A percentile compares a stretch with the other conserved stretches of the same genome.
These are phyloP conservation scores for Mugil cephalus DNA, from an alignment of 2,113 vertebrate species.

Conservation along the genomic window DNA sequence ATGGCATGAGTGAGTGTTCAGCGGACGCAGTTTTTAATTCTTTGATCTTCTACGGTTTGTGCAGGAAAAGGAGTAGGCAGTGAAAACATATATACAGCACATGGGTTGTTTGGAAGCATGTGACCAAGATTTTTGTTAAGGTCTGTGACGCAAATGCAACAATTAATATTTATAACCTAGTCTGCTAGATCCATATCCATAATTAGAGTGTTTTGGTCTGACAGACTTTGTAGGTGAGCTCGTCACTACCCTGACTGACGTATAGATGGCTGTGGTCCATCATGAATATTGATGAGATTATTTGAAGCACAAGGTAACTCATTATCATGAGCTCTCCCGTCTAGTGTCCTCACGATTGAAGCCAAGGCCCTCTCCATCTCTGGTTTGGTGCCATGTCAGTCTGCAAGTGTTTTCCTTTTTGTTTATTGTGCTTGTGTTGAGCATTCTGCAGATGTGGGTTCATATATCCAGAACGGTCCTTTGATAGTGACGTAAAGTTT, in stretches of 20 bases:
- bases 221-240: conserved; percentile 6
- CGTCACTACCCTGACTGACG: conserved; percentile 24
- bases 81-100: not conserved
- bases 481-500: not conserved
- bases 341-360: conserved; percentile 8
- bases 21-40: not conserved
- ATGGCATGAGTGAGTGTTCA: conserved; percentile 94
- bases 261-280: conserved; percentile 19
- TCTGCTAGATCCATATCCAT: conserved; percentile 31
- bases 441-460: not conserved
- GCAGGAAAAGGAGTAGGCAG: not conserved
- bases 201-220: conserved; percentile 32
- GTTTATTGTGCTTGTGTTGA: not conserved
- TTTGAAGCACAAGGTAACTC: conserved; percentile 41
- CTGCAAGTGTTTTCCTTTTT: not conserved
- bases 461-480: conserved; percentile 1
- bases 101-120: not conserved
- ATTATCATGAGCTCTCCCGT: conserved; percentile 14
- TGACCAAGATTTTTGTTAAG: too few species aligned
- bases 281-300: conserved; percentile 52
- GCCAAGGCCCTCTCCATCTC: not conserved
- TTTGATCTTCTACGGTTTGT: not conserved
- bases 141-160: conserved; percentile 14
- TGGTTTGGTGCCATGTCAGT: not conserved
- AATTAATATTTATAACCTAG: conserved; percentile 28